Evolutionary conservation across 64 coral and sea anemone genomes (phyloP).

Genomic region (Hydrozoanthus tunicans): DNA sequence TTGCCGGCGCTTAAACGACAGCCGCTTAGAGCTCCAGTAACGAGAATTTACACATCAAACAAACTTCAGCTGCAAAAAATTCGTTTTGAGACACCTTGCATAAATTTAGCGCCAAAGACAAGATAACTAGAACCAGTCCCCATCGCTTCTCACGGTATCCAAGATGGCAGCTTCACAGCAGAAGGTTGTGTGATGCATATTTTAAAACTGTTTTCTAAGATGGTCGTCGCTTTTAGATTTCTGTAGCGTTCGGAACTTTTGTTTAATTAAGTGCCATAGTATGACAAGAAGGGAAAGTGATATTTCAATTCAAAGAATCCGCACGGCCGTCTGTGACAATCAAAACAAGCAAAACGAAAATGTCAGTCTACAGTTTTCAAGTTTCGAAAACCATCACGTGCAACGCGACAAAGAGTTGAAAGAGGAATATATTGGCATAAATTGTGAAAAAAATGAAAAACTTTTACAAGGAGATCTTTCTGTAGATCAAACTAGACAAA

Average conservation of each 20-base stretch:
- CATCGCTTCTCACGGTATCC: neutral
- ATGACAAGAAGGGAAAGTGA: slow-evolving; percentile 43
- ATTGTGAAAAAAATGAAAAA: neutral
- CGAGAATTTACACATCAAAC: slow-evolving; percentile 42
- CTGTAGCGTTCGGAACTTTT: neutral
- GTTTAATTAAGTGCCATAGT: neutral
- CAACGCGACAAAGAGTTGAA: neutral
- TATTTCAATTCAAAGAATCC: neutral
- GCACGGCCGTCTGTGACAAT: slow-evolving; percentile 1
- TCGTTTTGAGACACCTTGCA: slow-evolving; percentile 49
- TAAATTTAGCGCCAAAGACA: slow-evolving; percentile 62
- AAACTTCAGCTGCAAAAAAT: slow-evolving; percentile 23
- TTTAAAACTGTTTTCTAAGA: no score
- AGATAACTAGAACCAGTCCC: slow-evolving; percentile 31
- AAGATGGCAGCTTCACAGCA: slow-evolving; percentile 15
- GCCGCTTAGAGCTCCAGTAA: neutral
- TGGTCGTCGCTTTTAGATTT: neutral
- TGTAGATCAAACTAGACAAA: neutral
- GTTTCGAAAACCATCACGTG: slow-evolving; percentile 3
- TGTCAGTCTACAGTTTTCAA: neutral
- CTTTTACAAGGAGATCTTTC: neutral
- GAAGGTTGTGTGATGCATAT: slow-evolving; percentile 31
- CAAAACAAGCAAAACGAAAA: neutral
- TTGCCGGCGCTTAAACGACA: neutral
- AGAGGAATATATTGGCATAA: neutral